Conservation (phyloP, 2,888 invertebrate species). For the Drosophila meridionalis region DNA sequence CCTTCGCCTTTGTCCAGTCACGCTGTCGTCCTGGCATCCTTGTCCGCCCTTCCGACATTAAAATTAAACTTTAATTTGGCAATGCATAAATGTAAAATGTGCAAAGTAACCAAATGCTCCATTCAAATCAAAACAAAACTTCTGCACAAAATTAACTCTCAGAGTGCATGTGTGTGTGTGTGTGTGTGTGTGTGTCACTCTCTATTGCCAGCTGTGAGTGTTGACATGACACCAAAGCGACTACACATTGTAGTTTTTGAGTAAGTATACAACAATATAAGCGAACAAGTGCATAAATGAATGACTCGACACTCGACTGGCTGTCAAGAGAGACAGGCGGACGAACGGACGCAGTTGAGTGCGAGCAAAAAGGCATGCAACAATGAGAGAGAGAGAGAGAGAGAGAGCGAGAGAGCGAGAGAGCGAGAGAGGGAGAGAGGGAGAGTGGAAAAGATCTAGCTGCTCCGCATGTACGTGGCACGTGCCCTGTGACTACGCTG, state of each 20-base stretch:
- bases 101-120: constrained; percentile 19
- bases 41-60: constrained; percentile 37
- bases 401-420: neutral
- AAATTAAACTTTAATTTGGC: constrained; percentile 64
- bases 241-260: constrained; percentile 64
- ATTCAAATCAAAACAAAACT: constrained; percentile 63
- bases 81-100: constrained; percentile 32
- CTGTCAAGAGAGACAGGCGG: constrained; percentile 30
- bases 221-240: constrained; percentile 60
- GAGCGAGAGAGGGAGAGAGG: neutral
- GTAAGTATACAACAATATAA: constrained; percentile 63
- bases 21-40: constrained; percentile 1
- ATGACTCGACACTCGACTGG: constrained; percentile 58
- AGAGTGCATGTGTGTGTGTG: neutral
- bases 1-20: neutral
- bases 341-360: constrained; percentile 3
- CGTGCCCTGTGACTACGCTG: constrained; percentile 46
- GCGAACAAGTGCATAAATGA: constrained; percentile 66
- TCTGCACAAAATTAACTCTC: constrained; percentile 17
- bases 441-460: constrained; percentile 6
- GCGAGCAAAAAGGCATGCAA: neutral
- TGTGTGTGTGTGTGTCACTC: constrained; percentile 1
- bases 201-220: constrained; percentile 35
- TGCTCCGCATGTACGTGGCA: constrained; percentile 30
- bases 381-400: neutral